phyloP scores from a whole-genome alignment of 2,888 invertebrate genomes.

The Colostygia pectinataria region DNA sequence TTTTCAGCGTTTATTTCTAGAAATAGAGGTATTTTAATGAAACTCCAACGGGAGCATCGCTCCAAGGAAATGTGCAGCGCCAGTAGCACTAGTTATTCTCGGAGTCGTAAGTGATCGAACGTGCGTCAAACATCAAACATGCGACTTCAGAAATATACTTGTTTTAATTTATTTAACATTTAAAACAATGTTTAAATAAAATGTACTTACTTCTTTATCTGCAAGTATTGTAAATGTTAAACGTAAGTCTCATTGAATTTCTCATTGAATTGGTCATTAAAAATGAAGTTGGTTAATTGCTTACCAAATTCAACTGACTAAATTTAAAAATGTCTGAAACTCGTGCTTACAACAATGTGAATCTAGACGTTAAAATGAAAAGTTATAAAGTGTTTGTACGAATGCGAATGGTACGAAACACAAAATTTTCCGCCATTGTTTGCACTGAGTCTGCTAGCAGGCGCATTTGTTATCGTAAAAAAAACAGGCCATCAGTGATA shows the following conservation, averaged over 20 bases:
- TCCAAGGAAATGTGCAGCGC: conserved; percentile 1
- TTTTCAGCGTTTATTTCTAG: conserved; percentile 20
- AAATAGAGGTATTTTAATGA: conserved; percentile 17
- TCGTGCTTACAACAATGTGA: neutral
- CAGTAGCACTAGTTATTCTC: neutral
- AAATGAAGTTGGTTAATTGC: too few relatives aligned
- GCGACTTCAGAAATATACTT: too few relatives aligned
- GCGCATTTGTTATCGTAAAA: neutral
- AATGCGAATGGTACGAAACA: neutral
- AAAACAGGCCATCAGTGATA: too few relatives aligned
- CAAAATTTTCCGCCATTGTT: neutral
- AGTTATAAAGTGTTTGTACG: neutral
- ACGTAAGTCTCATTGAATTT: too few relatives aligned
- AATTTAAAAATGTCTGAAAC: neutral
- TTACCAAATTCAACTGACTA: neutral
- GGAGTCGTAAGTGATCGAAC: too few relatives aligned
- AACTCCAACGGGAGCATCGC: conserved; percentile 13
- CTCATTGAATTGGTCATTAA: too few relatives aligned
- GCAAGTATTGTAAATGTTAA: too few relatives aligned
- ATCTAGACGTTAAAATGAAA: neutral
- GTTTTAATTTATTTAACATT: too few relatives aligned
- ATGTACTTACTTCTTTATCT: too few relatives aligned
- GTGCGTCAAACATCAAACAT: too few relatives aligned
- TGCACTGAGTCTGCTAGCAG: neutral
- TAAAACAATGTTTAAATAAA: too few relatives aligned